Evolutionary conservation across 35 echinoderm and acorn worm genomes (phyloP).

Genomic region (Eucidaris tribuloides): DNA sequence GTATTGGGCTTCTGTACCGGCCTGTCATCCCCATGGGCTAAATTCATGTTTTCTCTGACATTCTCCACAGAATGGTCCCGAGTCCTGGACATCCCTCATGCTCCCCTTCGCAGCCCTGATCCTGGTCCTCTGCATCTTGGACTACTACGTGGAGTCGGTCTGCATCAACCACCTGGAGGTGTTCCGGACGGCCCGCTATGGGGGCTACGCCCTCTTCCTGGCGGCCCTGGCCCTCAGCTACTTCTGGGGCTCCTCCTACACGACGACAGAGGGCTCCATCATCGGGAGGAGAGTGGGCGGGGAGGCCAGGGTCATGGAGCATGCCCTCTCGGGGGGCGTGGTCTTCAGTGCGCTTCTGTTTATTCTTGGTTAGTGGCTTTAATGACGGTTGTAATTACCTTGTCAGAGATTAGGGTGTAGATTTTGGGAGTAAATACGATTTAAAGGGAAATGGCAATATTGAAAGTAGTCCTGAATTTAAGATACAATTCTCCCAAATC

Average conservation of each 20-base stretch:
- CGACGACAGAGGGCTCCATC: constrained; percentile 20
- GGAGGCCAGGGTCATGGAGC: constrained; percentile 22
- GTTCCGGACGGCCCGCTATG: constrained; percentile 70
- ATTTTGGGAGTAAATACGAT: too few species aligned
- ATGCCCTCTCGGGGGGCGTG: constrained; percentile 82
- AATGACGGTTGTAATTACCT: constrained; percentile 54
- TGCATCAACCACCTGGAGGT: constrained; percentile 64
- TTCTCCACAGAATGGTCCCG: constrained; percentile 51
- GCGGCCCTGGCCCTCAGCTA: constrained; percentile 58
- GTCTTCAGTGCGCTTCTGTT: constrained; percentile 80
- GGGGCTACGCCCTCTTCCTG: constrained; percentile 52
- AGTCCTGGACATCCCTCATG: constrained; percentile 70
- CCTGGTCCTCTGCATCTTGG: constrained; percentile 74
- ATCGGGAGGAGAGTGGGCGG: constrained; percentile 37
- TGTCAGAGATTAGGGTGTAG: too few species aligned
- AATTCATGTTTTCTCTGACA: too few species aligned
- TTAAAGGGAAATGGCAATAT: too few species aligned
- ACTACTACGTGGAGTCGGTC: constrained; percentile 93
- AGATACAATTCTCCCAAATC: too few species aligned
- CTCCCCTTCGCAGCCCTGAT: constrained; percentile 72
- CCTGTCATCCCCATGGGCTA: too few species aligned
- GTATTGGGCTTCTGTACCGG: too few species aligned
- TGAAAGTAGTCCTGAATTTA: too few species aligned
- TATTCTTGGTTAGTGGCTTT: constrained; percentile 79
- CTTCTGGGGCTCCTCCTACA: constrained; percentile 24